phyloP scores from a whole-genome alignment of 2,888 invertebrate species.

The Micoletzkya japonica region DNA sequence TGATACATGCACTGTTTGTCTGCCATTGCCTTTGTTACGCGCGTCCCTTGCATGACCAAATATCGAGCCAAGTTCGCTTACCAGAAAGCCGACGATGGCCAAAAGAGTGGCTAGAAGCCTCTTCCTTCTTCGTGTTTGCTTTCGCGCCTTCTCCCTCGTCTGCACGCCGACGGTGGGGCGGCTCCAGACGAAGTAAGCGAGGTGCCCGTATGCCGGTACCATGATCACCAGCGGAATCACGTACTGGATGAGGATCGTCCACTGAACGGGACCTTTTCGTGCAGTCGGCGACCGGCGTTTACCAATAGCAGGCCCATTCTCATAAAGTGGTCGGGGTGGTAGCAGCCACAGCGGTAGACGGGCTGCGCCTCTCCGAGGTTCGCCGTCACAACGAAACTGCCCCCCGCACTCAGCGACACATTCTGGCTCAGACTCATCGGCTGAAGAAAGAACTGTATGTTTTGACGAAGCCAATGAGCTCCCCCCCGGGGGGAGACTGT shows the following conservation, averaged over 20 bases:
- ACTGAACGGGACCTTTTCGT: slow-evolving; percentile 27
- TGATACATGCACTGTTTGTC: too few relatives aligned
- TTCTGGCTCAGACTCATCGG: too few relatives aligned
- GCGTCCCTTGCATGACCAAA: too few relatives aligned
- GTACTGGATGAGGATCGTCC: slow-evolving; percentile 41
- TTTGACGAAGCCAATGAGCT: too few relatives aligned
- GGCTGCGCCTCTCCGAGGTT: too few relatives aligned
- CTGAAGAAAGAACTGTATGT: too few relatives aligned
- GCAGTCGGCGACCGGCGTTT: slow-evolving; percentile 7
- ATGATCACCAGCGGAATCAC: slow-evolving; percentile 39
- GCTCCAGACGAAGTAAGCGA: slow-evolving; percentile 40
- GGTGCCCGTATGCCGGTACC: slow-evolving; percentile 39
- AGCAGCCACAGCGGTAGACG: slow-evolving; percentile 12
- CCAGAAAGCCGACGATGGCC: slow-evolving; percentile 34
- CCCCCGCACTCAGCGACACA: too few relatives aligned
- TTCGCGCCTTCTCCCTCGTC: slow-evolving; percentile 32
- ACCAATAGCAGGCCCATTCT: neutral
- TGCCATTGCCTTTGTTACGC: too few relatives aligned
- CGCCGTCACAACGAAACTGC: too few relatives aligned
- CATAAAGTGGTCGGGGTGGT: neutral
- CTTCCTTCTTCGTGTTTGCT: slow-evolving; percentile 29
- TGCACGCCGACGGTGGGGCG: slow-evolving; percentile 41
- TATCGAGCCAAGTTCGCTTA: too few relatives aligned
- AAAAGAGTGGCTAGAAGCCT: slow-evolving; percentile 38
- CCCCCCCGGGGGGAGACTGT: neutral